Evolutionary conservation across 2,797 vertebrate genomes (phyloP), one percentile per base, ranked within the genome.

Genomic region (Eulemur albifrons): DNA sequence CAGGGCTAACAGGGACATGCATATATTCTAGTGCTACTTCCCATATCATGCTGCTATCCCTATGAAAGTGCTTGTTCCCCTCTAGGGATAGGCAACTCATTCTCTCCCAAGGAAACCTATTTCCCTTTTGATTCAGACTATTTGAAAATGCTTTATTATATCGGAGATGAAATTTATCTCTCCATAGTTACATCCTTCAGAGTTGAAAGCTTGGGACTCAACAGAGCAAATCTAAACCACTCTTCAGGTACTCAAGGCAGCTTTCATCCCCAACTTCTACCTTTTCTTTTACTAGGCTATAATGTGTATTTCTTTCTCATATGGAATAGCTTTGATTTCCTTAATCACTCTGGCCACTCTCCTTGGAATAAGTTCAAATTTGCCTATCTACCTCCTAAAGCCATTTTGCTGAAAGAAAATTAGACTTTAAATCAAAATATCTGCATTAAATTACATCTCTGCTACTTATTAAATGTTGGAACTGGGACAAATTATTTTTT

Each of bases 401-500:
- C 10, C 65, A 83, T 79, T 27, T 32, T 30, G 25, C 32, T 90
- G 35, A 94, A 27, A 52, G 38, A 87, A 85, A 79, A 72, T 50
- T 79, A 50, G n/a, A 57, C 35, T 95, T 93, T 92, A 17, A 88
- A 1, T 92, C 69, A 88, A n/a, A 95, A 48, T 92, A 75, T 84
- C 43, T 73, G 20, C 20, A 30, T 52, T 50, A 45, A 85, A 69
- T 65, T 89, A 45, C 7, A 95, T 48, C 13, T 92, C 30, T 80
- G 35, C 45, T 54, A 30, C 32, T 61, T 90, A 90, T 27, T 80
- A 87, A 43, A 32, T 65, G 13, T 96, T 67, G 25, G 48, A 85
- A 67, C 8, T 59, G 8, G 18, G 14, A 43, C 30, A 77, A 54
- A 70, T 77, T 90, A 40, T 63, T 61, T 0, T 45, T 11, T 11